Evolutionary conservation across 2,113 vertebrate species (phyloP).

Genomic region (Eublepharis macularius): DNA sequence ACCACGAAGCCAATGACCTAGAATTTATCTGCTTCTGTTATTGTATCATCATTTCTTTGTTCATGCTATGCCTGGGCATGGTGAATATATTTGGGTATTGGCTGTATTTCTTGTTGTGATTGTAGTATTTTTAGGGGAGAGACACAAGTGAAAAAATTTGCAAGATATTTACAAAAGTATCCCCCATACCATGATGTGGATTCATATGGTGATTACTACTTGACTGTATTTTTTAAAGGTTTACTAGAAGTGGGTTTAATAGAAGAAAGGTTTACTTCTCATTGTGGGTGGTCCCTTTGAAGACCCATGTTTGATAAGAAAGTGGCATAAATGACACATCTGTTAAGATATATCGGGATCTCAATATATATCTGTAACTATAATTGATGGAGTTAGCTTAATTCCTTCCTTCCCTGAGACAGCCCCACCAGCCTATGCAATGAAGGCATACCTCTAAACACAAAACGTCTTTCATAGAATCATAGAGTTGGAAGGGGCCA

Average conservation of each 20-base stretch:
- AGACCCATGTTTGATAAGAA: background rate
- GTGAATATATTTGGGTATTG: conserved; percentile 14
- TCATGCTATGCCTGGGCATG: conserved; percentile 20
- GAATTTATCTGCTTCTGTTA: conserved; percentile 42
- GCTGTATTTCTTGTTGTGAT: conserved; percentile 45
- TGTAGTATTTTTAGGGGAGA: conserved; percentile 39
- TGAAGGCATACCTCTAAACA: background rate
- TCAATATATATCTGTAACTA: background rate
- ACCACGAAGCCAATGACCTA: background rate
- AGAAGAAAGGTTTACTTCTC: background rate
- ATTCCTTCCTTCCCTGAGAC: background rate
- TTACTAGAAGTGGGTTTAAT: background rate
- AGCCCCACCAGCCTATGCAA: background rate
- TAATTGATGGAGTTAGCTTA: background rate
- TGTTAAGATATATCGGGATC: no score
- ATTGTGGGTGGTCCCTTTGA: background rate
- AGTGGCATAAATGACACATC: background rate
- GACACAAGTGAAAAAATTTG: background rate
- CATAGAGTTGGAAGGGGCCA: no score
- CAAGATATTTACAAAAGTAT: background rate
- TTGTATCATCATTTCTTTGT: conserved; percentile 11
- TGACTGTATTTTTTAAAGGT: background rate
- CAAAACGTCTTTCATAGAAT: background rate
- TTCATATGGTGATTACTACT: background rate
- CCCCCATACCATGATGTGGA: background rate